phyloP scores from a whole-genome alignment of 2,113 vertebrate species.

The Chiloscyllium plagiosum region DNA sequence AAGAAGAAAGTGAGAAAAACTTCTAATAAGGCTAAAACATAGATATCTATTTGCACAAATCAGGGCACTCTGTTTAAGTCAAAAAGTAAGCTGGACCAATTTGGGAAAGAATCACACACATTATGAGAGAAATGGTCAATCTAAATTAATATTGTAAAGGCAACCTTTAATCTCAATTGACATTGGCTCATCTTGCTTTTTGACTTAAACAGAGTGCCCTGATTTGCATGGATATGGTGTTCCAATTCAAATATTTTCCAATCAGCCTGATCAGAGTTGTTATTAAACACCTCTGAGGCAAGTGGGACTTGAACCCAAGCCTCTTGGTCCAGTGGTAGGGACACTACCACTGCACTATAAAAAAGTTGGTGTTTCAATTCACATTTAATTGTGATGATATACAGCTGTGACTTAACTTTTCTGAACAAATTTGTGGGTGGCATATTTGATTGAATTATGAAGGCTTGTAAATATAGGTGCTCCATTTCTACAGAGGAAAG shows the following conservation, averaged over 20 bases:
- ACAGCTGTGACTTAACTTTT: conserved; percentile 9
- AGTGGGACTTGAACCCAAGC: too few relatives aligned
- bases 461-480: neutral
- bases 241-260: neutral
- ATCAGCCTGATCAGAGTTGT: too few relatives aligned
- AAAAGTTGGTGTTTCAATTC: neutral
- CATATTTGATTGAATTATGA: conserved; percentile 17
- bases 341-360: too few relatives aligned
- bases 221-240: neutral
- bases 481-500: neutral
- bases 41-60: neutral
- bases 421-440: conserved; percentile 31
- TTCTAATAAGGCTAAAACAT: neutral
- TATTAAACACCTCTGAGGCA: too few relatives aligned
- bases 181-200: neutral
- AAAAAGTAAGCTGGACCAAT: neutral
- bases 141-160: neutral
- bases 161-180: neutral
- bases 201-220: neutral
- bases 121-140: neutral
- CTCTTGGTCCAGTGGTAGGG: too few relatives aligned
- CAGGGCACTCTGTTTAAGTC: neutral
- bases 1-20: neutral
- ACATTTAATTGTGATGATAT: conserved; percentile 18
- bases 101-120: neutral